These are phyloP conservation scores for Terebella lapidaria DNA, from an alignment of 2,888 invertebrate species.

Conservation along the genomic window DNA sequence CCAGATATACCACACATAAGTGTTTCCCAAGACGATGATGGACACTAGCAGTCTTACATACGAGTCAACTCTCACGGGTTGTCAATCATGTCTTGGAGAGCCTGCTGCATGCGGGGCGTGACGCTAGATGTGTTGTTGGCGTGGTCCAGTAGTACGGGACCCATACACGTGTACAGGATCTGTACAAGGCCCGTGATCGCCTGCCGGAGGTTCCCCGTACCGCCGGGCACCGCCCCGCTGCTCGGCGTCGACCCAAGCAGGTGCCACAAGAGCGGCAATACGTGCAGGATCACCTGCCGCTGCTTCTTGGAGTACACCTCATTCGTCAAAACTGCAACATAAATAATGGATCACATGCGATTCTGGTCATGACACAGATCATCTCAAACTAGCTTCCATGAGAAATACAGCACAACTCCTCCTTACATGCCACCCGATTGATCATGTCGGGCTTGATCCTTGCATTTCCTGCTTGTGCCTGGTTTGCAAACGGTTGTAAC, in stretches of 20 bases:
- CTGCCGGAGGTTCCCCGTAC: slow-evolving; percentile 32
- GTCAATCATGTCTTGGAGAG: slow-evolving; percentile 11
- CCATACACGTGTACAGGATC: slow-evolving; percentile 38
- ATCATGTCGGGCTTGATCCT: slow-evolving; percentile 50
- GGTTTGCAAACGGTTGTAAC: slow-evolving; percentile 45
- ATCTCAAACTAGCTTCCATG: no score
- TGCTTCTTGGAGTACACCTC: slow-evolving; percentile 42
- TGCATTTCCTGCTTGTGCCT: slow-evolving; percentile 41
- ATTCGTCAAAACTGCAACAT: slow-evolving; percentile 37
- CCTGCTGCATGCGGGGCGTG: not conserved
- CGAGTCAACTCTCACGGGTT: not conserved
- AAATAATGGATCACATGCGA: no score
- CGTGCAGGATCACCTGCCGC: slow-evolving; percentile 42
- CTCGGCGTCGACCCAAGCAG: slow-evolving; percentile 37
- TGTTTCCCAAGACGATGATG: no score
- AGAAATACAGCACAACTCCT: no score
- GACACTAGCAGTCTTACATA: not conserved
- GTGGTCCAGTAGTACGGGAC: slow-evolving; percentile 34
- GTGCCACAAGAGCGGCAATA: slow-evolving; percentile 45
- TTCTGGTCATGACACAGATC: no score
- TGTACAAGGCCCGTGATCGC: slow-evolving; percentile 35
- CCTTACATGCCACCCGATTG: slow-evolving; percentile 47
- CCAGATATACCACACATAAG: no score
- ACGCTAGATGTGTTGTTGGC: slow-evolving; percentile 17
- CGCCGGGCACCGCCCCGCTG: slow-evolving; percentile 37